phyloP scores from a whole-genome alignment of 1,140 invertebrate genomes.

The Halesus radiatus region DNA sequence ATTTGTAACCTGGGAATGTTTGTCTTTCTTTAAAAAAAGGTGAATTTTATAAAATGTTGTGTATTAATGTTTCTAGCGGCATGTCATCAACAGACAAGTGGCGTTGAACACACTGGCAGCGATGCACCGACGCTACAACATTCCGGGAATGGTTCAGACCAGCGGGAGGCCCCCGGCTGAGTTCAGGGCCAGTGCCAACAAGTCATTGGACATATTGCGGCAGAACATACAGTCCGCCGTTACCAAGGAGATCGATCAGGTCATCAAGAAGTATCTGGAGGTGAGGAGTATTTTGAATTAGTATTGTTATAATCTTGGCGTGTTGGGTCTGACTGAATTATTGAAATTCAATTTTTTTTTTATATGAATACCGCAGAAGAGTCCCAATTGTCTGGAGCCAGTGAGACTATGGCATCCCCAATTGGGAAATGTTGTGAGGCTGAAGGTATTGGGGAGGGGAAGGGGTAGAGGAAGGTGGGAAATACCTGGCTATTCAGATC shows the following conservation, averaged over 20 bases:
- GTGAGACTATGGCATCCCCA: no score
- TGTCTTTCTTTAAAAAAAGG: no score
- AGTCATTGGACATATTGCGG: conserved; percentile 80
- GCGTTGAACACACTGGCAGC: conserved; percentile 74
- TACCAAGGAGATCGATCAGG: conserved; percentile 83
- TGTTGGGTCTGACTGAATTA: background rate
- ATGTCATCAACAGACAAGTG: conserved; percentile 75
- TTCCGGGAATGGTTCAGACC: conserved; percentile 69
- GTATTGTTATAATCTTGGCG: no score
- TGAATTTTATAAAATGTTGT: no score
- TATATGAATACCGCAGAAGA: no score
- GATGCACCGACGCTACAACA: conserved; percentile 70
- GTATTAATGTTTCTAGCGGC: conserved; percentile 65
- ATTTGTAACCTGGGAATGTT: no score
- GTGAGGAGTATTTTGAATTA: conserved; percentile 67
- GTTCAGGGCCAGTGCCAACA: conserved; percentile 74
- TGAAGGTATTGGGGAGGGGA: no score
- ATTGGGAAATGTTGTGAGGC: no score
- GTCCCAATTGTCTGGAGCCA: no score
- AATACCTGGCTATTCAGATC: no score
- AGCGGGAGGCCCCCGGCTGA: conserved; percentile 69
- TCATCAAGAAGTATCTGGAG: conserved; percentile 82
- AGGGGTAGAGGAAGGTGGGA: no score
- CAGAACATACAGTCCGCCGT: conserved; percentile 82
- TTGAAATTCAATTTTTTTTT: no score